phyloP scores from a whole-genome alignment of 2,888 invertebrate genomes.

The Pantelozetes paolii region DNA sequence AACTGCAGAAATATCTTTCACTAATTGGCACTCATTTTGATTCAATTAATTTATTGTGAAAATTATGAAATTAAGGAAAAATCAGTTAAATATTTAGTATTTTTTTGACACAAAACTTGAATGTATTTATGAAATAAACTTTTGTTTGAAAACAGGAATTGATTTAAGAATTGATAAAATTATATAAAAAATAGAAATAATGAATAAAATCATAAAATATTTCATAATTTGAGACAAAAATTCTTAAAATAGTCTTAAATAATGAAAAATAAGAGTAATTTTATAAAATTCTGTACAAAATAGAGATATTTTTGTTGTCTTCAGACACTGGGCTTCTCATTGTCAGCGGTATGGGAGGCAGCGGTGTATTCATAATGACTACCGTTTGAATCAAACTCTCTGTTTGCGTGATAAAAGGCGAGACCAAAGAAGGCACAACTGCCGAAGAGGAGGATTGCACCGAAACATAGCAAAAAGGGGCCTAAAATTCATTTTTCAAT shows the following conservation, averaged over 20 bases:
- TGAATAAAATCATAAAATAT: no score
- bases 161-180: no score
- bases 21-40: no score
- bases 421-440: conserved; percentile 46
- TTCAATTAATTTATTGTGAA: no score
- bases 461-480: conserved; percentile 46
- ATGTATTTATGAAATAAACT: no score
- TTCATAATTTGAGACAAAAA: no score
- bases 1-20: no score
- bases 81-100: no score
- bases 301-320: neutral
- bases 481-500: conserved; percentile 25
- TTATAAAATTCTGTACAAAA: conserved; percentile 26
- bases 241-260: neutral
- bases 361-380: neutral
- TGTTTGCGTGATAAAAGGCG: conserved; percentile 40
- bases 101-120: no score
- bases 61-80: no score
- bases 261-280: neutral
- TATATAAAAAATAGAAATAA: no score
- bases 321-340: neutral
- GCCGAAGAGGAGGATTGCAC: conserved; percentile 44
- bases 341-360: neutral
- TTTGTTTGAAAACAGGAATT: no score
- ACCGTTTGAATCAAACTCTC: conserved; percentile 29